Percentiles rank a stretch among this genome's conserved stretches.
Conservation (phyloP, 2,888 invertebrate genomes). For the Euspilapteryx auroguttella region DNA sequence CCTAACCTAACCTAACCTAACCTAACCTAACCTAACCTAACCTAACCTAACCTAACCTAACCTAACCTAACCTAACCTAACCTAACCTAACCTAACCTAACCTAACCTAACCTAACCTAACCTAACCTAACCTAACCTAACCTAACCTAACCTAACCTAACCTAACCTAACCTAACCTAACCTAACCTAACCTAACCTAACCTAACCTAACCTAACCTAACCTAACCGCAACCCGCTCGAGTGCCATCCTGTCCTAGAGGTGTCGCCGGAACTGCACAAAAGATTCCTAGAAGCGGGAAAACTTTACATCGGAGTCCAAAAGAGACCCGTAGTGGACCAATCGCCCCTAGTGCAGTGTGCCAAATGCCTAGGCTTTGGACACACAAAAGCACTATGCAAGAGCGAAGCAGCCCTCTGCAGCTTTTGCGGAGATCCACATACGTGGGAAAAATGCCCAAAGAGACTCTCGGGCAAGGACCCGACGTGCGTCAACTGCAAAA, state of each 20-base stretch:
- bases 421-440: conserved; percentile 4
- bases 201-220: no score
- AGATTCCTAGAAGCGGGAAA: not conserved
- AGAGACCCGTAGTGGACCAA: conserved; percentile 6
- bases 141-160: no score
- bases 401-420: conserved; percentile 8
- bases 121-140: no score
- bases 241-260: conserved; percentile 6
- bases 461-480: not conserved
- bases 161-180: no score
- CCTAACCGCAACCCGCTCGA: conserved; percentile 7
- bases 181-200: no score
- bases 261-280: conserved; percentile 5
- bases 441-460: conserved; percentile 1
- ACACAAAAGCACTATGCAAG: conserved; percentile 6
- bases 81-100: no score
- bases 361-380: conserved; percentile 9
- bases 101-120: no score
- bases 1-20: no score
- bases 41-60: no score
- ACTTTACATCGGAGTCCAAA: conserved; percentile 5
- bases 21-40: no score
- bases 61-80: no score
- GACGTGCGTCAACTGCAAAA: conserved; percentile 6
- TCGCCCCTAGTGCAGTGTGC: conserved; percentile 10